Conservation (phyloP, 2,797 vertebrate genomes). For the Pygocentrus nattereri region DNA sequence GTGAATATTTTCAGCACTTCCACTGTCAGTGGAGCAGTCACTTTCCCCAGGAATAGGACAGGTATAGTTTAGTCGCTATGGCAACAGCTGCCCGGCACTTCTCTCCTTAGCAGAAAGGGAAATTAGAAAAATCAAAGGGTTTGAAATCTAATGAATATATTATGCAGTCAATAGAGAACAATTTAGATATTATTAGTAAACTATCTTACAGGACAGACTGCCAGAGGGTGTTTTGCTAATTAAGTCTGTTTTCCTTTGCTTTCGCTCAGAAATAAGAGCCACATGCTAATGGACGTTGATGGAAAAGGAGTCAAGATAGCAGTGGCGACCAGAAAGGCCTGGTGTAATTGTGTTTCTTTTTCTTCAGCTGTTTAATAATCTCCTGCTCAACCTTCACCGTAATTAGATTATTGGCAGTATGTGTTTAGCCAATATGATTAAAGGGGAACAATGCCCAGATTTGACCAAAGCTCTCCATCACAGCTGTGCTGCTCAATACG, state of each 20-base stretch:
- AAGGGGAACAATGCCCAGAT: slow-evolving; percentile 13
- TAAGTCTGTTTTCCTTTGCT: slow-evolving; percentile 12
- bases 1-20: slow-evolving; percentile 36
- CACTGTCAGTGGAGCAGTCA: slow-evolving; percentile 38
- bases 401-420: slow-evolving; percentile 30
- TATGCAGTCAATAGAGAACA: slow-evolving; percentile 49
- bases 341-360: slow-evolving; percentile 24
- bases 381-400: slow-evolving; percentile 8
- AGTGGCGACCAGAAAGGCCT: background rate
- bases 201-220: slow-evolving; percentile 42
- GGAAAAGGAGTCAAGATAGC: background rate
- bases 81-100: slow-evolving; percentile 52
- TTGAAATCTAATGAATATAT: slow-evolving; percentile 61
- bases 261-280: background rate
- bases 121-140: slow-evolving; percentile 57
- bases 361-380: slow-evolving; percentile 25
- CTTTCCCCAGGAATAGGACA: slow-evolving; percentile 40
- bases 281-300: slow-evolving; percentile 14
- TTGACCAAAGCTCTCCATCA: slow-evolving; percentile 17
- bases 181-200: slow-evolving; percentile 52
- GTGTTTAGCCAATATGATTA: slow-evolving; percentile 32
- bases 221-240: slow-evolving; percentile 25
- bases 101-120: slow-evolving; percentile 41
- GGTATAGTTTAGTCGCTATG: slow-evolving; percentile 52
- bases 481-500: slow-evolving; percentile 3